Evolutionary conservation across 2,113 vertebrate species (phyloP), one percentile per base, ranked within the genome.

Genomic region (Cavia porcellus): DNA sequence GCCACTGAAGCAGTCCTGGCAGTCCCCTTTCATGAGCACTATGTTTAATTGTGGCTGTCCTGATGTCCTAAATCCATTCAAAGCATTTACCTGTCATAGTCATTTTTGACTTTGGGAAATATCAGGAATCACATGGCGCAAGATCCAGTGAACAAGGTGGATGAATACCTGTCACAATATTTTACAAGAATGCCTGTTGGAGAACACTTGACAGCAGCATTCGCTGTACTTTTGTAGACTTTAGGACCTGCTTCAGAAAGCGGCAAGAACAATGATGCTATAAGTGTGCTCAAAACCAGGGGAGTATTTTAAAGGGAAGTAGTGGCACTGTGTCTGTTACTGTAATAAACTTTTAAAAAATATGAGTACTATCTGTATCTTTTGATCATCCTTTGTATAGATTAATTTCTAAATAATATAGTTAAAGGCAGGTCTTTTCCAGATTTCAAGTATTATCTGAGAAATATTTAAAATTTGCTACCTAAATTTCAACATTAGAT

Each of bases 371-470:
- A 24, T 77, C 74, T 77, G 74, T 7, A 77, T 50, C 47, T 47
- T 50, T 70, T 30, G 25, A 50, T 14, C 14, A 7, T 3, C 45
- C 25, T 30, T 77, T 28, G 42, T 38, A 28, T n/a, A 55, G 6
- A 38, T 38, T 38, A 38, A 38, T 38, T 38, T 38, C 38, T 62
- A 86, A 96, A 52, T 17, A 59, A 83, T 32, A 38, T 1, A 15
- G 3, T n/a, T 80, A 88, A 38, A 38, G 24, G 17, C 1, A 70
- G 38, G 75, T 86, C 50, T 84, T 87, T 93, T 86, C n/a, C 89
- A n/a, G 80, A 70, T 92, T 87, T 47, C 7, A 87, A 45, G 9
- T 90, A 61, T 75, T 81, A 52, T 32, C 11, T 95, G 87, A 97
- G 59, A 84, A 92, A 89, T 83, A 68, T 20, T 92, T 93, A 89